phyloP scores from a whole-genome alignment of 2,113 vertebrate species.

The Pelecanus crispus region DNA sequence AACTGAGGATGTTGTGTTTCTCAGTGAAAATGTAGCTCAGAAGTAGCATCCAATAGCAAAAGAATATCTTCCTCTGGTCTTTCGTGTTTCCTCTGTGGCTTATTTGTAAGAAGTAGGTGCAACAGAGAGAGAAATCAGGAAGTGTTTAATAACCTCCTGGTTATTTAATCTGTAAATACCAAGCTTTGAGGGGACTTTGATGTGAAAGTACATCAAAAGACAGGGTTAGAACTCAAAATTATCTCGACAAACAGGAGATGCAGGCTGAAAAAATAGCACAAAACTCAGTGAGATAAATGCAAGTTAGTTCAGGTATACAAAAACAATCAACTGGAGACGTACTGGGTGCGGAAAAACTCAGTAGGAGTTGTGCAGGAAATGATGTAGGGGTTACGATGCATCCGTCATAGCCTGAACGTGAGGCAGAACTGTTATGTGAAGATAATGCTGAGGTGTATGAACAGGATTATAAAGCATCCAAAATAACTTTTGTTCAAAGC shows the following conservation, averaged over 20 bases:
- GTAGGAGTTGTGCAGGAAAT: not conserved
- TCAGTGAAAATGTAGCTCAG: not conserved
- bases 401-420: not conserved
- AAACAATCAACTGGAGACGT: not conserved
- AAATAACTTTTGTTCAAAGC: not conserved
- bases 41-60: not conserved
- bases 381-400: not conserved
- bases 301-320: not conserved
- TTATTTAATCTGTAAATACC: slow-evolving; percentile 55
- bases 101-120: slow-evolving; percentile 15
- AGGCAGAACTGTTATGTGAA: not conserved
- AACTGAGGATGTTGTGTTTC: not conserved
- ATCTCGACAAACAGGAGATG: slow-evolving; percentile 8
- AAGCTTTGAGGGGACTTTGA: slow-evolving; percentile 45
- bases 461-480: not conserved
- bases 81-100: slow-evolving; percentile 14
- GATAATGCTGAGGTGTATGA: not conserved
- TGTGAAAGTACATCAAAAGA: slow-evolving; percentile 50
- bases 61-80: slow-evolving; percentile 11
- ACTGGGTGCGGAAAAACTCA: not conserved
- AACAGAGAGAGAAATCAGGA: slow-evolving; percentile 35
- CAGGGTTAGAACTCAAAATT: slow-evolving; percentile 24
- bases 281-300: not conserved
- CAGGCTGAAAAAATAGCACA: not conserved
- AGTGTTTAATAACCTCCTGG: slow-evolving; percentile 35